Evolutionary conservation across 2,113 vertebrate genomes (phyloP), one percentile per base, ranked within the genome.

Genomic region (Calonectris borealis): DNA sequence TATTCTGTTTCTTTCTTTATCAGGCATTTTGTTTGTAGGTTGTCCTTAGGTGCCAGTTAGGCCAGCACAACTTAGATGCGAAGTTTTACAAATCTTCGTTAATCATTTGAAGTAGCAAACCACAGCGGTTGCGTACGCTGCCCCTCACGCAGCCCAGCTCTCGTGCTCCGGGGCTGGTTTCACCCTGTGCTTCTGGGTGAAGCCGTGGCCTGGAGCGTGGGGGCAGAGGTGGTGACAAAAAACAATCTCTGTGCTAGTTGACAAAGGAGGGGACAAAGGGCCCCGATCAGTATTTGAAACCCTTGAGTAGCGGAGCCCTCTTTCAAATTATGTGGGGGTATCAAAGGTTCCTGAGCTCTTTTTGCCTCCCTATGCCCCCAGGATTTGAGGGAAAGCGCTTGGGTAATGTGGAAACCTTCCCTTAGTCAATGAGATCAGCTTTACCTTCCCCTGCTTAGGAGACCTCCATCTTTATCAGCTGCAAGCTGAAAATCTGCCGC

Each of bases 111-210:
- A 57, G 54, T 19, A 36, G 54, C 36, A 58, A 46, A 27, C 12
- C 16, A 2, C n/a, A 20, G 22, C 1, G 7, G 55, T 21, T 40
- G 9, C 2, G 1, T 6, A 1, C 7, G 11, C 61, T 36, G 49
- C 51, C 25, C 36, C 48, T 72, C 25, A 2, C 1, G 6, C 31
- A 44, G 20, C 42, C 34, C 71, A 5, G 15, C 34, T 52, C 51
- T 1, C 18, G 0, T 34, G 38, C 38, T 38, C 51, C 0, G 0
- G 34, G 19, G 10, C 1, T 66, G 44, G 17, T 7, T 57, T 62
- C 31, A 16, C 11, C 13, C 16, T 11, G 31, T 69, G 38, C 54
- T 73, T 9, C 49, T 21, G 34, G 9, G 40, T 22, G 36, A 42
- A 62, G 48, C 49, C 0, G 4, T 25, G 44, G 34, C n/a, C 40